phyloP scores from a whole-genome alignment of 1,140 invertebrate species.

The Gryon sp. region DNA sequence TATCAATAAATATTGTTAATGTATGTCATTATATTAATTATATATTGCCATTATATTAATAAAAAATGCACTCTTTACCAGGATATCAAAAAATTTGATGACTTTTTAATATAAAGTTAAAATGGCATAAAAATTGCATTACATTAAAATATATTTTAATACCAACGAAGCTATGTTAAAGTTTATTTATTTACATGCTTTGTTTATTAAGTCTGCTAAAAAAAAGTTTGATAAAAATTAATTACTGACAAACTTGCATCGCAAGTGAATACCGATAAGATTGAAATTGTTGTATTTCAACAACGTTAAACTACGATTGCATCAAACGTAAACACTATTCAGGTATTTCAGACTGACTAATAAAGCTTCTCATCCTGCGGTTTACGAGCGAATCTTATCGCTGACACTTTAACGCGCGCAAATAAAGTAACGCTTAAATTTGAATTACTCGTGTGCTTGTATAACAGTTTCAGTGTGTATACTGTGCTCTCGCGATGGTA shows the following conservation, averaged over 20 bases:
- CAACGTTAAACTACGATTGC: neutral
- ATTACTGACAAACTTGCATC: neutral
- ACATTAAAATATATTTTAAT: too few species aligned
- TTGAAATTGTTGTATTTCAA: too few species aligned
- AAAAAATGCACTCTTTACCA: too few species aligned
- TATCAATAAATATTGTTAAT: too few species aligned
- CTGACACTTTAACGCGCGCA: slow-evolving; percentile 4
- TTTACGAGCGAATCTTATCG: slow-evolving; percentile 11
- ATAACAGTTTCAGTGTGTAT: neutral
- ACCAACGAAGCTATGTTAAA: too few species aligned
- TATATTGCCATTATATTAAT: too few species aligned
- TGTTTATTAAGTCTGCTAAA: neutral
- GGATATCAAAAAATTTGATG: too few species aligned
- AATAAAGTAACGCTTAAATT: slow-evolving; percentile 12
- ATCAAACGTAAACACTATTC: neutral
- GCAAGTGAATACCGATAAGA: neutral
- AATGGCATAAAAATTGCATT: too few species aligned
- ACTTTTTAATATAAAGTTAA: too few species aligned
- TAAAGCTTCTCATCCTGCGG: slow-evolving; percentile 2
- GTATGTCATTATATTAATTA: too few species aligned
- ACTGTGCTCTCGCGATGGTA: neutral
- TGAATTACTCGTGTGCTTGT: slow-evolving; percentile 1
- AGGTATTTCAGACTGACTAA: neutral
- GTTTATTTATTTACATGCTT: neutral
- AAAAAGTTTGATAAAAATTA: neutral